A percentile compares a stretch with the other conserved stretches of the same genome.
Evolutionary conservation across 2,888 invertebrate species (phyloP).

Genomic region (Pherbina coryleti): DNA sequence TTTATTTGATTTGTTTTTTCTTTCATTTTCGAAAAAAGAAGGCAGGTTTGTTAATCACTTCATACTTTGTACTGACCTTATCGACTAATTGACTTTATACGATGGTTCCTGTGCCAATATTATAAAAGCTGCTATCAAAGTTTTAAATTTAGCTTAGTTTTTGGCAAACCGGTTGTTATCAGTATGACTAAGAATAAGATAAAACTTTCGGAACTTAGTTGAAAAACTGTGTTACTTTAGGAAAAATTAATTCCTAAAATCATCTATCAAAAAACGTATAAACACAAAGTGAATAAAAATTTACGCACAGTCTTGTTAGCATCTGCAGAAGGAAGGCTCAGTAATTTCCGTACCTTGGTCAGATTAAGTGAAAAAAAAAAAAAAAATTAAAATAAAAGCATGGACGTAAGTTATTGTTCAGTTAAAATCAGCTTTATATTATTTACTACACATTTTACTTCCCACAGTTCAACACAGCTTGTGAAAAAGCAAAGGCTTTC

Average conservation of each 20-base stretch:
- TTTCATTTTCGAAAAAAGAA: conserved; percentile 18
- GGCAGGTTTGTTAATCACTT: neutral
- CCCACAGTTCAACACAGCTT: conserved; percentile 78
- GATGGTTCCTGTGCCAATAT: conserved; percentile 6
- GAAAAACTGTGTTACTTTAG: too few species aligned
- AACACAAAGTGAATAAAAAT: too few species aligned
- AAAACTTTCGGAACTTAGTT: neutral
- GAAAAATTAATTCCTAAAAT: neutral
- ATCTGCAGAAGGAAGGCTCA: too few species aligned
- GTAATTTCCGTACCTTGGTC: too few species aligned
- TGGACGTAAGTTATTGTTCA: too few species aligned
- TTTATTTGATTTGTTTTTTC: neutral
- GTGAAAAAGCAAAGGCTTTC: conserved; percentile 81
- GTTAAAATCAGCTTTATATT: neutral
- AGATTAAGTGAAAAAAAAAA: too few species aligned
- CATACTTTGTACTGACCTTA: neutral
- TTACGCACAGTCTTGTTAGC: too few species aligned
- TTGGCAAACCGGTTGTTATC: neutral
- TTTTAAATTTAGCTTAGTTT: neutral
- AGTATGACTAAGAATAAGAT: neutral
- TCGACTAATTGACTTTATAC: conserved; percentile 4
- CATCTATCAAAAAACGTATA: too few species aligned
- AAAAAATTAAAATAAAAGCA: too few species aligned
- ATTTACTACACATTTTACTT: neutral
- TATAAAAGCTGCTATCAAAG: neutral